A percentile compares a stretch with the other conserved stretches of the same genome.
Evolutionary conservation across 1,140 invertebrate species (phyloP).

Genomic region (Probaryconus sp.): DNA sequence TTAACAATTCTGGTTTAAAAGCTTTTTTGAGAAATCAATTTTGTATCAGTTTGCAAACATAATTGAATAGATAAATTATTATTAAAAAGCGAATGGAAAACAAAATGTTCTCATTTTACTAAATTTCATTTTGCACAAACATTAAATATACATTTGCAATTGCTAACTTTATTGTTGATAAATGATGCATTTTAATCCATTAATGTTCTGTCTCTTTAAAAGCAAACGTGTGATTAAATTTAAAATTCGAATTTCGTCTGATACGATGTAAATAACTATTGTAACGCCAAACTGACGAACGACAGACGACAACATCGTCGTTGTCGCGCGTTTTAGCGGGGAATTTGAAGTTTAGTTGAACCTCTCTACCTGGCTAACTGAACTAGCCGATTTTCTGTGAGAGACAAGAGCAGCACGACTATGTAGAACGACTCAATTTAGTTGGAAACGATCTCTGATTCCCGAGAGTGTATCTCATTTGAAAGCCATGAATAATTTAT

Average conservation of each 20-base stretch:
- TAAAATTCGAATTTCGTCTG: slow-evolving; percentile 32
- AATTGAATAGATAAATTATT: too few relatives aligned
- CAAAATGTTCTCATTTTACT: too few relatives aligned
- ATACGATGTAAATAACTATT: slow-evolving; percentile 35
- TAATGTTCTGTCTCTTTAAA: too few relatives aligned
- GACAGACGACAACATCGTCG: slow-evolving; percentile 14
- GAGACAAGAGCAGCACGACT: slow-evolving; percentile 49
- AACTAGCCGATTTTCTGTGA: slow-evolving; percentile 55
- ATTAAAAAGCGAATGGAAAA: too few relatives aligned
- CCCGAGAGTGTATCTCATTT: slow-evolving; percentile 59
- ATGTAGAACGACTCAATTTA: slow-evolving; percentile 59
- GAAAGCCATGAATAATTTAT: slow-evolving; percentile 65
- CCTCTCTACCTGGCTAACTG: slow-evolving; percentile 45
- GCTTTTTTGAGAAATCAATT: too few relatives aligned
- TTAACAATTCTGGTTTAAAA: too few relatives aligned
- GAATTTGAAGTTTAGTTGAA: slow-evolving; percentile 38
- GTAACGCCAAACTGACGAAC: slow-evolving; percentile 6
- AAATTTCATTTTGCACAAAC: too few relatives aligned
- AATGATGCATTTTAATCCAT: too few relatives aligned
- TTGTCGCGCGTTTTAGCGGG: slow-evolving; percentile 30
- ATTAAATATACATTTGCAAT: too few relatives aligned
- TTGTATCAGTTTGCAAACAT: too few relatives aligned
- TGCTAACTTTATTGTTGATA: too few relatives aligned
- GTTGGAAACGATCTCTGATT: slow-evolving; percentile 60
- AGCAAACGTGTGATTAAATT: slow-evolving; percentile 5